Evolutionary conservation across 2,113 vertebrate species (phyloP).

Genomic region (Saguinus midas): DNA sequence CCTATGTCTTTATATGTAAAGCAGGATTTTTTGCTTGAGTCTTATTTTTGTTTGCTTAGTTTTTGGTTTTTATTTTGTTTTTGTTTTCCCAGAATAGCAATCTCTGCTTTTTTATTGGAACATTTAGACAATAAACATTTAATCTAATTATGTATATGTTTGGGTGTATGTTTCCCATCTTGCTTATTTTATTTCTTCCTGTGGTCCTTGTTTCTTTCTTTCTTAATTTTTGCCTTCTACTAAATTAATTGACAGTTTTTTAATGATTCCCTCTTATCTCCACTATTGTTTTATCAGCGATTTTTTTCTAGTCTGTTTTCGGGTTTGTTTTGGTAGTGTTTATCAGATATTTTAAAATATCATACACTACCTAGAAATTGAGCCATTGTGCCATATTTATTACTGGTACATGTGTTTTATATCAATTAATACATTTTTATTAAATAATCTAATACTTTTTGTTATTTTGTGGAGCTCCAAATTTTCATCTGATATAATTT

Average conservation of each 20-base stretch:
- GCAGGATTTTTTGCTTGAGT: too few species aligned
- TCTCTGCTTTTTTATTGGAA: too few species aligned
- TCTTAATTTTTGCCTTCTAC: background rate
- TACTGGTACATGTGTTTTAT: background rate
- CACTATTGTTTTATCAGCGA: background rate
- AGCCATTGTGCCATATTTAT: background rate
- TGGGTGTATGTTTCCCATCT: background rate
- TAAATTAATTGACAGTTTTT: background rate
- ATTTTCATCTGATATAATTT: background rate
- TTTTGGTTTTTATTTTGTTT: too few species aligned
- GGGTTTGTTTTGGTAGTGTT: background rate
- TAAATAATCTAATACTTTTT: background rate
- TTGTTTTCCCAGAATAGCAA: too few species aligned
- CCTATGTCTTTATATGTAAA: too few species aligned
- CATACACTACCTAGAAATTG: background rate
- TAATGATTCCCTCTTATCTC: background rate
- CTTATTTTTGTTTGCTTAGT: too few species aligned
- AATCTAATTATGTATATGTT: background rate
- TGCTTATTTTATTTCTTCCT: background rate
- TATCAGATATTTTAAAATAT: background rate
- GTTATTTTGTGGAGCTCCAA: background rate
- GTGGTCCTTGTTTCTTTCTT: background rate
- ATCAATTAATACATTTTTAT: background rate
- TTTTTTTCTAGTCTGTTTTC: background rate
- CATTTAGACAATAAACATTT: too few species aligned